These are phyloP conservation scores for Drosophila hydei DNA, from an alignment of 1,140 invertebrate species.

Conservation along the genomic window DNA sequence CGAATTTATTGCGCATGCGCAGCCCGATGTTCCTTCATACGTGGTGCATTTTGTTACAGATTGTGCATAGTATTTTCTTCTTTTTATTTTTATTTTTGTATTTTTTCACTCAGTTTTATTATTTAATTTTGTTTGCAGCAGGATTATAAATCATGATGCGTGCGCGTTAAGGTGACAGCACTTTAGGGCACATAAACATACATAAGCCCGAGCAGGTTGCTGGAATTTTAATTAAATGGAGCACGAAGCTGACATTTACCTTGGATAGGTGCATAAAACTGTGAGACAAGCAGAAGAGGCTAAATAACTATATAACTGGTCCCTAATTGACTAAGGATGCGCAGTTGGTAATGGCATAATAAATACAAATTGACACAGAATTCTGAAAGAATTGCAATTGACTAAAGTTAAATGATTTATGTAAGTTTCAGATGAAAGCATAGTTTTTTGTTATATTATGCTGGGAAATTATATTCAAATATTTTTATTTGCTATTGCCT, in stretches of 20 bases:
- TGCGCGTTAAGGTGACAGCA: slow-evolving; percentile 77
- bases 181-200: slow-evolving; percentile 78
- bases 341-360: too few relatives aligned
- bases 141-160: slow-evolving; percentile 75
- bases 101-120: slow-evolving; percentile 63
- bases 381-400: too few relatives aligned
- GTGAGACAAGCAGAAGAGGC: neutral
- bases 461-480: too few relatives aligned
- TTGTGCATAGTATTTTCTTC: neutral
- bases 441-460: too few relatives aligned
- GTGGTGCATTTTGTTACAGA: slow-evolving; percentile 63
- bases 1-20: slow-evolving; percentile 83
- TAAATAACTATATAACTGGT: neutral
- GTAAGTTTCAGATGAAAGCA: too few relatives aligned
- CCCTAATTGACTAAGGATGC: neutral
- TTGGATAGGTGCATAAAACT: neutral
- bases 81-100: neutral
- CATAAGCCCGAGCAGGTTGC: slow-evolving; percentile 67
- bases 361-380: too few relatives aligned
- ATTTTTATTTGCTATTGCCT: too few relatives aligned
- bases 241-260: slow-evolving; percentile 19
- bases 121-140: slow-evolving; percentile 68
- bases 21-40: slow-evolving; percentile 52
- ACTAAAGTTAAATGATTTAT: too few relatives aligned
- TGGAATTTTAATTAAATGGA: slow-evolving; percentile 78